These are phyloP conservation scores for Ficedula albicollis DNA, from an alignment of 2,797 vertebrate genomes.

Conservation along the genomic window DNA sequence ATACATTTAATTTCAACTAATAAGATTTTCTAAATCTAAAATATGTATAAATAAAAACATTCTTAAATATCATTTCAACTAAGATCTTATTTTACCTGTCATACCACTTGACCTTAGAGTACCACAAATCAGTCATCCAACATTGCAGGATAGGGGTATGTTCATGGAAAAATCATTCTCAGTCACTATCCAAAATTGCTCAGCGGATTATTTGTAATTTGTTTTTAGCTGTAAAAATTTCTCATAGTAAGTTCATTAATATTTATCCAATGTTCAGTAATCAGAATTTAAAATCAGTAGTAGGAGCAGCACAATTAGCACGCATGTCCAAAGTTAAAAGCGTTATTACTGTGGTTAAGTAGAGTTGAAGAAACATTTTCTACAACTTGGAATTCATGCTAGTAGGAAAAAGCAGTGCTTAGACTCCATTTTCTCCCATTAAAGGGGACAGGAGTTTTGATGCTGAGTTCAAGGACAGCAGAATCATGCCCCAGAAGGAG, in stretches of 20 bases:
- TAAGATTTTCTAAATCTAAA: background rate
- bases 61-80: background rate
- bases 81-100: background rate
- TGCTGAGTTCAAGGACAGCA: background rate
- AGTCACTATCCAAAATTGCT: background rate
- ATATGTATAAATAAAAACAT: background rate
- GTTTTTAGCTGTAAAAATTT: background rate
- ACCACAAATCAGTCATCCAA: background rate
- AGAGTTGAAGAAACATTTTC: background rate
- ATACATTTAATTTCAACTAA: background rate
- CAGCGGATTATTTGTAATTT: background rate
- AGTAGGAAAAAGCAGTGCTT: background rate
- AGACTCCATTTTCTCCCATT: background rate
- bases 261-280: background rate
- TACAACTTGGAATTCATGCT: background rate
- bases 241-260: background rate
- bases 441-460: background rate
- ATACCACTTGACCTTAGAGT: background rate
- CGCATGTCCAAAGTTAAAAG: background rate
- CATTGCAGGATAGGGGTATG: background rate
- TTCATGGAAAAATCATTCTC: background rate
- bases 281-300: background rate
- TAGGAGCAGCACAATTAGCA: background rate
- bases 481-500: background rate
- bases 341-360: background rate